Evolutionary conservation across 2,888 invertebrate genomes (phyloP), one percentile per base, ranked within the genome.

Genomic region (Steinernema carpocapsae): DNA sequence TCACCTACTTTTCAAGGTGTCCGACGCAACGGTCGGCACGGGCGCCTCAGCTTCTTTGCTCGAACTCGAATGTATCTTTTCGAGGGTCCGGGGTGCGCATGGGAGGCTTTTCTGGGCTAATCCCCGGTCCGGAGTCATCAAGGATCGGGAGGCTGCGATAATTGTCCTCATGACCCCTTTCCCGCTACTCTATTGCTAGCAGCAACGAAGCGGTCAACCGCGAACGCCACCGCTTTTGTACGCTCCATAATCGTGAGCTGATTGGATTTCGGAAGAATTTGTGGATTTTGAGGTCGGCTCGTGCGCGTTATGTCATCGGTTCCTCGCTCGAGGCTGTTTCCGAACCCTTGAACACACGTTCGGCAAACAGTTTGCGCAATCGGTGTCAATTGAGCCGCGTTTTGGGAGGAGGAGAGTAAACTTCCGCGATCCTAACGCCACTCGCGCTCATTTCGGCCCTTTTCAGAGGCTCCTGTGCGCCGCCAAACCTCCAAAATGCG

Each of bases 1-100:
- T 56, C 56, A 56, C 56, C 56, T 56, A 56, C 56, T 56, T 56
- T 56, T 56, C 56, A 56, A 56, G 56, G 56, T 56, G 56, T 56
- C 56, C 56, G 56, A 14, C 56, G 26, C 56, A 56, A 56, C 56
- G 56, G 56, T 14, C 56, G 56, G 56, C 56, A 56, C 56, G 43
- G 14, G n/a, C 48, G 48, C 43, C 43, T 7, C 51, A 19, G 51
- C 56, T 56, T 56, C 56, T 56, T 56, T 24, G 56, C 56, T n/a
- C n/a, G n/a, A n/a, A n/a, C 43, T 56, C 26, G 24, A 14, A 56
- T 56, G 56, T 56, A 14, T 56, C 56, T 56, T 56, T 56, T 22
- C 56, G 56, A 56, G 22, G 56, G 56, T 26, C 24, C 56, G 26
- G 26, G 12, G 19, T 19, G 51, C 43, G n/a, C n/a, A n/a, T n/a